These are phyloP conservation scores for Sminthurinus aureus DNA, from an alignment of 2,888 invertebrate species.

Conservation along the genomic window DNA sequence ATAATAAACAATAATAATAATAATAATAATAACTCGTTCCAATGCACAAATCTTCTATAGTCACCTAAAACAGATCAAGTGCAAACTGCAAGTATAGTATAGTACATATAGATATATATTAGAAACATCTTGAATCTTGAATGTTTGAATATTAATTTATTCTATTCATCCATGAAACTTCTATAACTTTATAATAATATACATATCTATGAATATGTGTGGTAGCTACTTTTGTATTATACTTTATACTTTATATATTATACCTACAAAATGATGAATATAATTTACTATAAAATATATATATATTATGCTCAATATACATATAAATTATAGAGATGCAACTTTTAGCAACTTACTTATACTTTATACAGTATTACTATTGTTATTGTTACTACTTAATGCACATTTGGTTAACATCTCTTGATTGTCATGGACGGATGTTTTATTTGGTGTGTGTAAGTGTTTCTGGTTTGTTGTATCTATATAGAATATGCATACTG, in stretches of 20 bases:
- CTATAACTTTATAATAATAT: not conserved
- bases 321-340: not conserved
- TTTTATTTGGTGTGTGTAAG: too few species aligned
- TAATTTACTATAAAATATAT: too few species aligned
- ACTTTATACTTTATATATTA: too few species aligned
- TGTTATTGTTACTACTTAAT: not conserved
- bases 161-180: not conserved
- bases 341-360: not conserved
- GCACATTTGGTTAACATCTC: not conserved
- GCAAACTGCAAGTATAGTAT: not conserved
- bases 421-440: not conserved
- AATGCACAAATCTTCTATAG: too few species aligned
- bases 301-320: too few species aligned
- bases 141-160: not conserved
- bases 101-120: not conserved
- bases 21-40: too few species aligned
- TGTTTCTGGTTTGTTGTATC: not conserved
- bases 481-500: not conserved
- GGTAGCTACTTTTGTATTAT: not conserved
- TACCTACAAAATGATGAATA: too few species aligned
- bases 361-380: not conserved
- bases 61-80: not conserved
- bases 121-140: not conserved
- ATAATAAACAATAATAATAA: too few species aligned
- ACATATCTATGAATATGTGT: not conserved